phyloP scores from a whole-genome alignment of 2,888 invertebrate genomes.

The Sclerodermus sp. region DNA sequence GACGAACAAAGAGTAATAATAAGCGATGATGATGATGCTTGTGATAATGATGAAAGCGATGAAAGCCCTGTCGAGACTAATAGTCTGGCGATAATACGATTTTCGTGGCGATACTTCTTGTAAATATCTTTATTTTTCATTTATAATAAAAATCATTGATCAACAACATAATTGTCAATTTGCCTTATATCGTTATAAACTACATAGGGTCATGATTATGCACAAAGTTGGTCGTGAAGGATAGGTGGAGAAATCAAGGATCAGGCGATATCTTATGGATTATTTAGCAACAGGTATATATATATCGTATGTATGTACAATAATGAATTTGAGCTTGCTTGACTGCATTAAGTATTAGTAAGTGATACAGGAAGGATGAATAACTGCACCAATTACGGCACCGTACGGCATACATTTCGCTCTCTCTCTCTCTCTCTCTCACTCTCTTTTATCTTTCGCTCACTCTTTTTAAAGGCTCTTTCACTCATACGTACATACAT shows the following conservation, averaged over 20 bases:
- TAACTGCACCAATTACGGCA: constrained; percentile 24
- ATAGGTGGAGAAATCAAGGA: constrained; percentile 36
- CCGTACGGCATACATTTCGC: constrained; percentile 18
- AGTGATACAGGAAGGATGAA: constrained; percentile 49
- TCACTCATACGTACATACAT: too few species aligned
- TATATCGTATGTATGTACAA: constrained; percentile 56
- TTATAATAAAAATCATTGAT: constrained; percentile 60
- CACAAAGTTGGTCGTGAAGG: constrained; percentile 55
- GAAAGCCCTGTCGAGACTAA: constrained; percentile 5
- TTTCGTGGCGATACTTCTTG: constrained; percentile 52
- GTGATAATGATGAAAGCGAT: background rate
- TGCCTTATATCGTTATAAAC: constrained; percentile 45
- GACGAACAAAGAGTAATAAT: too few species aligned
- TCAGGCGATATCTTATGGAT: constrained; percentile 44
- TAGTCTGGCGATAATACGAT: constrained; percentile 28
- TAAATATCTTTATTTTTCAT: constrained; percentile 60
- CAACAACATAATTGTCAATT: constrained; percentile 58
- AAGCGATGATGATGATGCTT: too few species aligned
- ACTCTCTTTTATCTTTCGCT: too few species aligned
- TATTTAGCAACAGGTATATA: constrained; percentile 50
- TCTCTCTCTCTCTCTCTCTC: too few species aligned
- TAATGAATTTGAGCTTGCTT: constrained; percentile 56
- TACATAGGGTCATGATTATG: constrained; percentile 56
- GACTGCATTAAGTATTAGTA: constrained; percentile 46
- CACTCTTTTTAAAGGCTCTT: too few species aligned